Evolutionary conservation across 1,140 invertebrate genomes (phyloP).

Genomic region (Pseudomyrmex gracilis): DNA sequence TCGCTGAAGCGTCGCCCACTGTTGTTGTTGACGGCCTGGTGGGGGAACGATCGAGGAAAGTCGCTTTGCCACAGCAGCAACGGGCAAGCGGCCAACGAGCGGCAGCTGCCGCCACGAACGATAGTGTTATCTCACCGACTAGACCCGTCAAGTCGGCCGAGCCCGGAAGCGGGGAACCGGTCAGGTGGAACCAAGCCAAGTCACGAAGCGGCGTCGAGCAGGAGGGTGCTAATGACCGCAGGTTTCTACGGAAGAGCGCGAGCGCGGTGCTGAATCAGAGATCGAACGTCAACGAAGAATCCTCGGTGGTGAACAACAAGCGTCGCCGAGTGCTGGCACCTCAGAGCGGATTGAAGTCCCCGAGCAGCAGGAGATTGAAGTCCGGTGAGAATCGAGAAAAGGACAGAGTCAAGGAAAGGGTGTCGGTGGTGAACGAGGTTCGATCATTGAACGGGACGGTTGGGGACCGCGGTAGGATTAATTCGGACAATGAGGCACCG

Average conservation of each 20-base stretch:
- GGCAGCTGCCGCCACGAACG: conserved; percentile 41
- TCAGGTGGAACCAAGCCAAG: conserved; percentile 70
- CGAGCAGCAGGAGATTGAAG: conserved; percentile 57
- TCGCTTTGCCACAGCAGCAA: conserved; percentile 57
- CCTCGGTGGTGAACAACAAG: conserved; percentile 33
- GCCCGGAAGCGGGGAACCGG: conserved; percentile 38
- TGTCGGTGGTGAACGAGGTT: conserved; percentile 8
- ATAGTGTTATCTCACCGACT: conserved; percentile 32
- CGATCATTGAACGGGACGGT: conserved; percentile 12
- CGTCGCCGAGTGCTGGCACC: conserved; percentile 45
- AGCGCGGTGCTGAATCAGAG: conserved; percentile 78
- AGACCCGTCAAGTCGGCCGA: conserved; percentile 33
- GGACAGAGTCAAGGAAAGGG: background rate
- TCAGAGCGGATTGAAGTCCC: conserved; percentile 17
- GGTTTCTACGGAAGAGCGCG: conserved; percentile 72
- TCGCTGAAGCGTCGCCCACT: conserved; percentile 52
- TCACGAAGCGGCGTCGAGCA: conserved; percentile 35
- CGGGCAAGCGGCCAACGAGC: conserved; percentile 36
- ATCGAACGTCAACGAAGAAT: conserved; percentile 67
- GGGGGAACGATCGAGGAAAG: conserved; percentile 72
- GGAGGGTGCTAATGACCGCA: conserved; percentile 61
- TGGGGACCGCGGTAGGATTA: background rate
- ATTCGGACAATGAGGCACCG: conserved; percentile 30
- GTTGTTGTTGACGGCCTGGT: conserved; percentile 50
- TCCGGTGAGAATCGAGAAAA: conserved; percentile 24